Percentiles rank a stretch among this genome's conserved stretches.
Evolutionary conservation across 2,888 invertebrate genomes (phyloP).

Genomic region (Pediacus dermestoides): DNA sequence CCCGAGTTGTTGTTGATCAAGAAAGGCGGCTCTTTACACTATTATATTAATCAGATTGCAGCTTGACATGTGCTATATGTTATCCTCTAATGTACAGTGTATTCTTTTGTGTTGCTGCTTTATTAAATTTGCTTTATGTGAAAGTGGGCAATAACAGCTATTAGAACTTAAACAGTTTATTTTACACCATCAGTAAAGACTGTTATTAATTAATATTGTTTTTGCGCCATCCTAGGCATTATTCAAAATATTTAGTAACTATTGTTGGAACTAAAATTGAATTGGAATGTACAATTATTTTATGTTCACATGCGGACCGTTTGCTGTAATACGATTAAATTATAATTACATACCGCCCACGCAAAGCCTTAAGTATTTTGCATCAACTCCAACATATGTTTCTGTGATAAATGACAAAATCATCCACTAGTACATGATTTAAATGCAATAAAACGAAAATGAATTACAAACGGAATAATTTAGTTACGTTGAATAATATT

Average conservation of each 20-base stretch:
- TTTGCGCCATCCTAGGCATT: no score
- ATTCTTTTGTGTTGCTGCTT: not conserved
- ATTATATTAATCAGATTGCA: slow-evolving; percentile 3
- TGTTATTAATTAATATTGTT: no score
- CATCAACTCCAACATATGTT: not conserved
- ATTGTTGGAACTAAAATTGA: no score
- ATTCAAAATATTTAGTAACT: no score
- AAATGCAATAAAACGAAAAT: slow-evolving; percentile 1
- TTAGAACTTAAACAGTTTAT: no score
- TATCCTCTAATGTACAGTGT: not conserved
- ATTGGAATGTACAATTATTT: no score
- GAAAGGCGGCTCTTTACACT: slow-evolving; percentile 2
- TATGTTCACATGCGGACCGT: no score
- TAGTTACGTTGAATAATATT: not conserved
- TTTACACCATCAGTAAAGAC: no score
- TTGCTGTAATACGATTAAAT: no score
- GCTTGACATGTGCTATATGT: slow-evolving; percentile 3
- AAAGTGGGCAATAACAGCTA: no score
- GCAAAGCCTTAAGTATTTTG: not conserved
- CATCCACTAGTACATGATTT: slow-evolving; percentile 1
- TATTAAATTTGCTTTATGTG: no score
- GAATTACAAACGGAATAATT: slow-evolving; percentile 1
- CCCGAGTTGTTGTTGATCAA: slow-evolving; percentile 1
- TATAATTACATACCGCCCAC: slow-evolving; percentile 3
- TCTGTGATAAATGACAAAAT: slow-evolving; percentile 1